Evolutionary conservation across 2,797 vertebrate genomes (phyloP).

Genomic region (Acipenser transmontanus): DNA sequence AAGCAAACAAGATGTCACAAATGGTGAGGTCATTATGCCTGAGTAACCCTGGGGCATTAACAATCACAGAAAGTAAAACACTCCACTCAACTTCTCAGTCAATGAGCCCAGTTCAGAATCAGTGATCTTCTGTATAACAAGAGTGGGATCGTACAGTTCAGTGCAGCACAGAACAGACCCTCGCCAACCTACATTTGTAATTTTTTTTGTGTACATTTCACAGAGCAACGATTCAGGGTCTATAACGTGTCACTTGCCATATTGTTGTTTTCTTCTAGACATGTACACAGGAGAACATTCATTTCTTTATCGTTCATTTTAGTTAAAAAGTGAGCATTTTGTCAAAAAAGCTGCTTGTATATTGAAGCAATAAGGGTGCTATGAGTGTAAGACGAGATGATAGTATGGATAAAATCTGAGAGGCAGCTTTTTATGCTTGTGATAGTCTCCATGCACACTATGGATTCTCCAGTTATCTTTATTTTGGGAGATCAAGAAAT

Average conservation of each 20-base stretch:
- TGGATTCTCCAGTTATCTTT: no score
- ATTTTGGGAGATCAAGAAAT: no score
- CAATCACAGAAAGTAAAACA: slow-evolving; percentile 64
- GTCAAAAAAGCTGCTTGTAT: no score
- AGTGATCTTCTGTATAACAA: slow-evolving; percentile 57
- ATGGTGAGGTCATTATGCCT: slow-evolving; percentile 88
- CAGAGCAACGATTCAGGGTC: slow-evolving; percentile 59
- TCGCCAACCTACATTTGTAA: slow-evolving; percentile 65
- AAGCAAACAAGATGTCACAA: slow-evolving; percentile 89
- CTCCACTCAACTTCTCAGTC: slow-evolving; percentile 59
- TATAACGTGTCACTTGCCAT: slow-evolving; percentile 63
- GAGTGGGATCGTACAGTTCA: slow-evolving; percentile 69
- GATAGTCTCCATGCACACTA: no score
- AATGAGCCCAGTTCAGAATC: slow-evolving; percentile 54
- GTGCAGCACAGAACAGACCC: slow-evolving; percentile 56
- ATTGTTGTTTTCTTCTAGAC: slow-evolving; percentile 9
- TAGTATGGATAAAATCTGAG: no score
- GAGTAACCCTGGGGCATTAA: slow-evolving; percentile 80
- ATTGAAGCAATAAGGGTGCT: no score
- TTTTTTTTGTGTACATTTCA: slow-evolving; percentile 62
- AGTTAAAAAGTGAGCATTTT: no score
- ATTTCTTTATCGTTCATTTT: no score
- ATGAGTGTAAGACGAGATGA: no score
- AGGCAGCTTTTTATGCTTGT: no score
- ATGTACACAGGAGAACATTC: no score